Percentiles rank a stretch among this genome's conserved stretches.
These are phyloP conservation scores for Electrophaes corylata DNA, from an alignment of 2,888 invertebrate species.

Conservation along the genomic window DNA sequence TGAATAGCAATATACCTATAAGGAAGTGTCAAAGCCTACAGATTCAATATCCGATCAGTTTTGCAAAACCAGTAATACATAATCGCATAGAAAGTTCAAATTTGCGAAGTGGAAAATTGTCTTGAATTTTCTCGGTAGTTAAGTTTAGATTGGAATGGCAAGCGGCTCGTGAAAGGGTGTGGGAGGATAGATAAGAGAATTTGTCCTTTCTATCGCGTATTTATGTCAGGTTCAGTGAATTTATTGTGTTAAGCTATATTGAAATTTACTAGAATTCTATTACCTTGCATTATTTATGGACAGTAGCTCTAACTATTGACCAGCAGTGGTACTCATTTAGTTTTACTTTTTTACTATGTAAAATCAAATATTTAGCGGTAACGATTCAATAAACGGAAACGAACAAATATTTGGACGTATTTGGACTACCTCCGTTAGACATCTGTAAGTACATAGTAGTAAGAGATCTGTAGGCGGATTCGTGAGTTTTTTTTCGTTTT, in stretches of 20 bases:
- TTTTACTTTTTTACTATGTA: neutral
- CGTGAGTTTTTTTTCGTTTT: too few species aligned
- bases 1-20: slow-evolving; percentile 2
- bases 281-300: slow-evolving; percentile 2
- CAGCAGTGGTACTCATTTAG: neutral
- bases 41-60: slow-evolving; percentile 19
- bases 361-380: too few species aligned
- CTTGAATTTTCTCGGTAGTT: slow-evolving; percentile 40
- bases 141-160: slow-evolving; percentile 35
- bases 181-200: slow-evolving; percentile 32
- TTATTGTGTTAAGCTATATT: slow-evolving; percentile 22
- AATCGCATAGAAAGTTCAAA: slow-evolving; percentile 29
- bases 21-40: slow-evolving; percentile 15
- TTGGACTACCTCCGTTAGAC: too few species aligned
- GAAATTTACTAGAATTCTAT: neutral
- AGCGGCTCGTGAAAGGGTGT: slow-evolving; percentile 32
- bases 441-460: too few species aligned
- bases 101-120: slow-evolving; percentile 29
- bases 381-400: too few species aligned
- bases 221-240: slow-evolving; percentile 27
- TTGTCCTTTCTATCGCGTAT: slow-evolving; percentile 26
- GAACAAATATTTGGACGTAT: too few species aligned
- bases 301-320: neutral
- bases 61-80: slow-evolving; percentile 16
- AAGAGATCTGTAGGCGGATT: too few species aligned